phyloP scores from a whole-genome alignment of 2,797 vertebrate genomes.

The Galagoides demidoff region DNA sequence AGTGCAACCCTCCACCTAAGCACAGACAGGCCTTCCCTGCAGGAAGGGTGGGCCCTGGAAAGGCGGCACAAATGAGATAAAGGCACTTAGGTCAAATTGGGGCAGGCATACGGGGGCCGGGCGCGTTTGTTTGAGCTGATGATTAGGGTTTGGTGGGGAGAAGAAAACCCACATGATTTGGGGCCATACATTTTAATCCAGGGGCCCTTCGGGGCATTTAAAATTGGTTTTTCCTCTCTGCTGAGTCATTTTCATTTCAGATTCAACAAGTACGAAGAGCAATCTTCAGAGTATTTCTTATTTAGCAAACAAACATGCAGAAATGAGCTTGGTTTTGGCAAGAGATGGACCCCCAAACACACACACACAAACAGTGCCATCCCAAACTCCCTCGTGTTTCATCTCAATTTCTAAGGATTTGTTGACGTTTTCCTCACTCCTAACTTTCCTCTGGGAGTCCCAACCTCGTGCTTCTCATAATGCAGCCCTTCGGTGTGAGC shows the following conservation, averaged over 20 bases:
- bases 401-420: neutral
- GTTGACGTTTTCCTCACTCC: neutral
- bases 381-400: neutral
- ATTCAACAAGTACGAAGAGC: slow-evolving; percentile 52
- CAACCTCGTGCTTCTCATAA: neutral
- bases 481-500: neutral
- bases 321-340: slow-evolving; percentile 66
- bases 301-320: slow-evolving; percentile 68
- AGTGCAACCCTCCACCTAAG: neutral
- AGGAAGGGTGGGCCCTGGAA: neutral
- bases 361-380: neutral
- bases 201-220: neutral
- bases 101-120: rapidly evolving
- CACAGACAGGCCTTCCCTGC: neutral
- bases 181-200: neutral
- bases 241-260: slow-evolving; percentile 70
- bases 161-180: neutral
- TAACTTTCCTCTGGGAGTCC: slow-evolving; percentile 16
- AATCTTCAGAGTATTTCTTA: slow-evolving; percentile 51
- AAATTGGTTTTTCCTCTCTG: slow-evolving; percentile 56
- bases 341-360: neutral
- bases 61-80: neutral
- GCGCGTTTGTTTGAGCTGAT: neutral
- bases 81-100: no score
- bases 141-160: neutral